Evolutionary conservation across 1,140 invertebrate species (phyloP), one percentile per base, ranked within the genome.

Genomic region (Zeugodacus cucurbitae): DNA sequence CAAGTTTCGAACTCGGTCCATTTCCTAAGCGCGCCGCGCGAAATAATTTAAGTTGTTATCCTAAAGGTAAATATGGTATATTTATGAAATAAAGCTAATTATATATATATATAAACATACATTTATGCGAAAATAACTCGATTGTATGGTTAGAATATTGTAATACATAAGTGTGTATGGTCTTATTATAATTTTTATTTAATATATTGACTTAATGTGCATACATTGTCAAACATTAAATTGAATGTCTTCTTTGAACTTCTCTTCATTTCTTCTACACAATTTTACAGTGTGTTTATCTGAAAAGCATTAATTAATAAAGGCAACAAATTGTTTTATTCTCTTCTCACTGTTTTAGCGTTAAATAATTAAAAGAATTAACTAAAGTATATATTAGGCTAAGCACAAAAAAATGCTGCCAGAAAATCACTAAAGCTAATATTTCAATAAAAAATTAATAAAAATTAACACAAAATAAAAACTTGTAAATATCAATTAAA

Each of bases 1-100:
- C 93, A 96, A 93, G 97, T 97, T 89, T 97, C 96, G 64, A 97
- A 97, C 94, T 96, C 96, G 89, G 94, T 97, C 89, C 95, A 97
- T 94, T 97, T 97, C 93, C 96, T 97, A 88, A 96, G 95, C 91
- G 95, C 96, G 85, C 96, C 96, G 57, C 95, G 94, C 92, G 96
- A 96, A 94, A 94, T 96, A 91, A 96, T 97, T 94, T 97, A 95
- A 91, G 14, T 78, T 37, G 44, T 41, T 54, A 82, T 57, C 29
- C 48, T 29, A 54, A 87, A 37, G 59, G 62, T 26, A 86, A 86
- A 59, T 86, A 64, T 34, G 54, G 54, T 11, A 87, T 37, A 74
- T 17, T 34, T 86, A 58, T 86, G 37, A 58, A 34, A 86, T 86
- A 58, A 86, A n/a, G 29, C 6, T 58, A 22, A 57, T 8, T 41